These are phyloP conservation scores for Trisateles emortualis DNA, from an alignment of 2,888 invertebrate genomes.

Conservation along the genomic window DNA sequence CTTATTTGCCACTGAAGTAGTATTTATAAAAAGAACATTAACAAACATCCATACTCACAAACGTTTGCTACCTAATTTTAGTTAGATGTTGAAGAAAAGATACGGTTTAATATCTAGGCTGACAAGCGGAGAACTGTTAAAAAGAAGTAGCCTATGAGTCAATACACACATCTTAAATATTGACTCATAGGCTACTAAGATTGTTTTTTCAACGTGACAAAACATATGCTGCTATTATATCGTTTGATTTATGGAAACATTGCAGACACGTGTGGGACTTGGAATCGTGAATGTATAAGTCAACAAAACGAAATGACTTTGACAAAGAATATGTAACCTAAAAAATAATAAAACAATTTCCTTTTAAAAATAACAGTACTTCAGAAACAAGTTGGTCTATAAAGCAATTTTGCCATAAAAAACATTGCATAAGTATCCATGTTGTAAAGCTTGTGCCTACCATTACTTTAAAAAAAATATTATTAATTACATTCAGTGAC, in stretches of 20 bases:
- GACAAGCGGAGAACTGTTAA: constrained; percentile 15
- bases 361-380: constrained; percentile 19
- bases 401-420: constrained; percentile 30
- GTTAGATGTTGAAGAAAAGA: constrained; percentile 20
- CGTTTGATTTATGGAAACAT: constrained; percentile 9
- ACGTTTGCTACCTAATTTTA: background rate
- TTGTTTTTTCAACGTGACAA: constrained; percentile 6
- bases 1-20: no score
- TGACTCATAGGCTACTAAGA: constrained; percentile 2
- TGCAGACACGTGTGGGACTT: constrained; percentile 7
- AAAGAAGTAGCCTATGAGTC: no score
- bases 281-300: background rate
- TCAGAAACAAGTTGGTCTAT: constrained; percentile 24
- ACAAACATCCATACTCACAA: no score
- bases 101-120: constrained; percentile 21
- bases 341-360: constrained; percentile 12
- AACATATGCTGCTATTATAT: constrained; percentile 5
- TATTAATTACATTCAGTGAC: constrained; percentile 71
- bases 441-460: constrained; percentile 44
- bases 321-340: background rate
- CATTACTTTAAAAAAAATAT: constrained; percentile 57
- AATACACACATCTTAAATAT: constrained; percentile 4
- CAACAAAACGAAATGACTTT: no score
- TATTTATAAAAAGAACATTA: no score
- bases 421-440: constrained; percentile 32